A percentile compares a stretch with the other conserved stretches of the same genome.
Conservation (phyloP, 2,888 invertebrate species). For the Crepidodera aurea region DNA sequence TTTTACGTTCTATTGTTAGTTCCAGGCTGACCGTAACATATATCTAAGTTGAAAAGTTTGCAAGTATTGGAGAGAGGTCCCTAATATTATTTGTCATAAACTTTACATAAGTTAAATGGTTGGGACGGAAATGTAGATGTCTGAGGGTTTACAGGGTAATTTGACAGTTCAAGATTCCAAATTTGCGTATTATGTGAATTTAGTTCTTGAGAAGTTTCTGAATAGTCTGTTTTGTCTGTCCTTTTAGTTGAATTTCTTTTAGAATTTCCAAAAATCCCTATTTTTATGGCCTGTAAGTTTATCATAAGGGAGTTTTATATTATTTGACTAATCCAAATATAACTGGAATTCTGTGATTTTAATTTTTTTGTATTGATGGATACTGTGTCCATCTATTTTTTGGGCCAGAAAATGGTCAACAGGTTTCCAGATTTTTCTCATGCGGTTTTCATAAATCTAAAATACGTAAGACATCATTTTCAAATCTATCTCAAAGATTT, state of each 20-base stretch:
- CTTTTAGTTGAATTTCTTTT: neutral
- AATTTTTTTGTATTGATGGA: too few relatives aligned
- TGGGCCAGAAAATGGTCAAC: too few relatives aligned
- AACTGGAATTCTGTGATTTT: too few relatives aligned
- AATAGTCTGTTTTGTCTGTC: neutral
- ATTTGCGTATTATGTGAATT: neutral
- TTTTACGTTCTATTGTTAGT: conserved; percentile 44
- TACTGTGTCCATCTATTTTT: too few relatives aligned
- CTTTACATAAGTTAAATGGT: conserved; percentile 45
- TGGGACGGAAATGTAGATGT: conserved; percentile 36
- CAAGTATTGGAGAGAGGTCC: conserved; percentile 40
- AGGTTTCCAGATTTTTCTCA: too few relatives aligned
- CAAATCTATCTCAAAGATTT: too few relatives aligned
- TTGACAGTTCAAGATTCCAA: conserved; percentile 8
- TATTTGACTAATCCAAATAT: too few relatives aligned
- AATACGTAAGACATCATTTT: too few relatives aligned
- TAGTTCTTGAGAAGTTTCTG: neutral
- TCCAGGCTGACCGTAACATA: conserved; percentile 52
- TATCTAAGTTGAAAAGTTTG: conserved; percentile 46
- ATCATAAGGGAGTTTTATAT: too few relatives aligned
- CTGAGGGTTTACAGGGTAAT: conserved; percentile 28
- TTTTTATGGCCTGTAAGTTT: too few relatives aligned
- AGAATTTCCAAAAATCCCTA: too few relatives aligned
- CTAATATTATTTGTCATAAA: conserved; percentile 46
- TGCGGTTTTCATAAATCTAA: too few relatives aligned